These are phyloP conservation scores for Sarcophaga variegata DNA, from an alignment of 2,888 invertebrate genomes.

Conservation along the genomic window DNA sequence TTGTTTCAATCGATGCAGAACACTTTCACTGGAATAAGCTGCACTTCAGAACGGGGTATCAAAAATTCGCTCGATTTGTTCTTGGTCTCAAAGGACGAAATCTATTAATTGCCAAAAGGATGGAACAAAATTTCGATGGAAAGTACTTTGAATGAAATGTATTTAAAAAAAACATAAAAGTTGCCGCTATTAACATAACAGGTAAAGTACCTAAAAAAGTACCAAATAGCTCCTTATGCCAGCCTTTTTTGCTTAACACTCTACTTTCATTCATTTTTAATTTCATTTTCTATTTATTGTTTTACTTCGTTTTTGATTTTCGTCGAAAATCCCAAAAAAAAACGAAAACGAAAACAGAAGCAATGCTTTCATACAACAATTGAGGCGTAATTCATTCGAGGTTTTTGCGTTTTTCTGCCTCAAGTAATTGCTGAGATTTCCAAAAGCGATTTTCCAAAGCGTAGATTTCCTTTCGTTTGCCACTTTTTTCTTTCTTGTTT, in stretches of 20 bases:
- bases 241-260: neutral
- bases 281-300: neutral
- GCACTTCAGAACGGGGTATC: no score
- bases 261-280: neutral
- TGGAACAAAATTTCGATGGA: no score
- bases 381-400: conserved; percentile 57
- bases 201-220: no score
- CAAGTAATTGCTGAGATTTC: conserved; percentile 44
- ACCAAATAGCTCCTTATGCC: neutral
- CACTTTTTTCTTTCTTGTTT: neutral
- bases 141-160: no score
- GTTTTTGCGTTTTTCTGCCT: conserved; percentile 55
- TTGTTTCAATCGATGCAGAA: no score
- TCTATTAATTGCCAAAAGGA: no score
- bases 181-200: no score
- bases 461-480: conserved; percentile 26
- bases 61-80: no score
- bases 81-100: no score
- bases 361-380: conserved; percentile 38
- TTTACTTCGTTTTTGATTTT: conserved; percentile 1
- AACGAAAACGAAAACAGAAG: conserved; percentile 12
- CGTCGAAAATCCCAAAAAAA: neutral
- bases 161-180: no score
- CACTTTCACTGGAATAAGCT: no score
- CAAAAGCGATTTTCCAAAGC: conserved; percentile 43